Base-by-base conservation (phyloP, 2,113 vertebrate species). In the Gymnogyps californianus region DNA sequence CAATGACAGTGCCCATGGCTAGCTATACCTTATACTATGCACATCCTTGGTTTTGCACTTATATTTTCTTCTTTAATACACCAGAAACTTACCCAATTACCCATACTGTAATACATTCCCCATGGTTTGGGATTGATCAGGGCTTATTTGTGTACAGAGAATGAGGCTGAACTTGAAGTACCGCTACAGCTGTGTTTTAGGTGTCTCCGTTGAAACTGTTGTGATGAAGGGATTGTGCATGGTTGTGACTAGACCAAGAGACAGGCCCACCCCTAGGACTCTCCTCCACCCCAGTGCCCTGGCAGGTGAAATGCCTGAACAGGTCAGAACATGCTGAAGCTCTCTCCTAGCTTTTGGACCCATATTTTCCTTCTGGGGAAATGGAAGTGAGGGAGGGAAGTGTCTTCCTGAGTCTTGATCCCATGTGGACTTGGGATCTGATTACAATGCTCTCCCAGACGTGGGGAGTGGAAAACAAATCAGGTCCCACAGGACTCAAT, bases 141-240 rank as follows among this genome's bases (percentile, higher is more conserved):
- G 18, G 11, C 24, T 76, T 71, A 26, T 64, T 54, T 46, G 16
- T 20, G 13, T 25, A 64, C 11, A 44, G 52, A 65, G 85, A 85
- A 32, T 8, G 9, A 61, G 22, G 6, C 13, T 54, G 28, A 78
- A 59, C 32, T 6, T 52, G 44, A 61, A 95, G 12, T 29, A 59
- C 22, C 38, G 32, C 13, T 62, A 13, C 11, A 40, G 38, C 4
- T 61, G 19, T 36, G 14, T 12, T 65, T 79, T 71, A 16, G 13
- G 3, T 59, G 32, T 55, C 20, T 55, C 4, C 4, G 1, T n/a
- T 34, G 51, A 84, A 66, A 54, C 2, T 17, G 7, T 16, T 75
- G 4, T 20, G 31, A 36, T 51, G n/a, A 24, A 64, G 10, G 0
- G 0, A 3, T 12, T 72, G 25, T n/a, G 7, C 0, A 0, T n/a